These are phyloP conservation scores for Microtus montanus DNA, from an alignment of 2,113 vertebrate genomes.

Conservation along the genomic window DNA sequence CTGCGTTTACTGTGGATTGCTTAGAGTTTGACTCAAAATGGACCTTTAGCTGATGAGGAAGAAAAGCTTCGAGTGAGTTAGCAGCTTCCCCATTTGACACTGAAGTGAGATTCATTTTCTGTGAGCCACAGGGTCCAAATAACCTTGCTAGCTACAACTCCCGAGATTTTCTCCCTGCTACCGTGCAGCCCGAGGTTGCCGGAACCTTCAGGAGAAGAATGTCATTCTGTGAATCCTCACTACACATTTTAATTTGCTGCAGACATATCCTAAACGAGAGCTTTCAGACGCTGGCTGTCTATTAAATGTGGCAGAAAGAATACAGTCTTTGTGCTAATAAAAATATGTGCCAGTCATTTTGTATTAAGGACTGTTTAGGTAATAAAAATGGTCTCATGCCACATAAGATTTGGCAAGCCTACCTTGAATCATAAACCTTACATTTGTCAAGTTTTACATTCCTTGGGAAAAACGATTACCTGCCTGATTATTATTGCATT, in stretches of 20 bases:
- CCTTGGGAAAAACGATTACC: constrained; percentile 78
- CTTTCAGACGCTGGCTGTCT: constrained; percentile 76
- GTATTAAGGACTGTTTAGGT: constrained; percentile 82
- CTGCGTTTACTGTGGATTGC: background rate
- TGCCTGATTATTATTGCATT: constrained; percentile 83
- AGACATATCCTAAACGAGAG: constrained; percentile 78
- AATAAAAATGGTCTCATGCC: constrained; percentile 82
- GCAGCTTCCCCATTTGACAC: background rate
- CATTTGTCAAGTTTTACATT: constrained; percentile 81
- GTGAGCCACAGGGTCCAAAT: background rate
- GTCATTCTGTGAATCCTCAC: constrained; percentile 76
- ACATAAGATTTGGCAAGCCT: constrained; percentile 82
- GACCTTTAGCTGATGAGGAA: background rate
- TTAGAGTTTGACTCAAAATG: constrained; percentile 45
- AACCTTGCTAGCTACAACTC: background rate
- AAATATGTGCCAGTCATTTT: constrained; percentile 83
- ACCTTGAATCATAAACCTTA: constrained; percentile 82
- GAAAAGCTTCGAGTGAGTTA: background rate
- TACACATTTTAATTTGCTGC: constrained; percentile 74
- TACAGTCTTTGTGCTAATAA: constrained; percentile 84
- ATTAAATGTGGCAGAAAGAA: constrained; percentile 83
- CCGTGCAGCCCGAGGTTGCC: background rate
- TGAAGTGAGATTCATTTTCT: constrained; percentile 41
- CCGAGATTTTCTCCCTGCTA: background rate
- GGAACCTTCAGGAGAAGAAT: constrained; percentile 57